Evolutionary conservation across 2,113 vertebrate species (phyloP).

Genomic region (Pithys albifrons): DNA sequence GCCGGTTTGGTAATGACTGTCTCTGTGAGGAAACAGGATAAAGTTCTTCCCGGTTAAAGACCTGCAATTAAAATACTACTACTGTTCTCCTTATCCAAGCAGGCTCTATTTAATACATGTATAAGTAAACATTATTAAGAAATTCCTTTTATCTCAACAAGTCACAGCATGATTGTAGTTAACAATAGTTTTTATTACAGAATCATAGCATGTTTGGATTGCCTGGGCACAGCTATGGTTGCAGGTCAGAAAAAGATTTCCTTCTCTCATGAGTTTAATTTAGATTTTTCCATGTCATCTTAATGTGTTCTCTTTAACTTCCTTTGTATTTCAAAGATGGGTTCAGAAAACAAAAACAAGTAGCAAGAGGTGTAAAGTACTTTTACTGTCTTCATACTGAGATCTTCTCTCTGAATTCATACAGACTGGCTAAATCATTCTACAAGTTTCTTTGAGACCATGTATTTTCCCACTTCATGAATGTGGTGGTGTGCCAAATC

Average conservation of each 20-base stretch:
- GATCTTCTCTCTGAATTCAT: not conserved
- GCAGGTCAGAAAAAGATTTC: not conserved
- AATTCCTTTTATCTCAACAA: constrained; percentile 4
- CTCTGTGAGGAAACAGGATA: not conserved
- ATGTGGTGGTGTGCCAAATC: not conserved
- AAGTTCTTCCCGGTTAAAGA: not conserved
- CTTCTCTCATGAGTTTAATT: not conserved
- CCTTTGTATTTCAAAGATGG: not conserved
- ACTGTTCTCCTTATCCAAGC: not conserved
- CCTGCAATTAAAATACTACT: constrained; percentile 24
- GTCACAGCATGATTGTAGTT: not conserved
- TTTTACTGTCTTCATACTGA: not conserved
- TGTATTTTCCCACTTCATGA: not conserved
- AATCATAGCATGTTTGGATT: not conserved
- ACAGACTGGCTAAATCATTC: not conserved
- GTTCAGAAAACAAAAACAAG: not conserved
- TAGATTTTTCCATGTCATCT: not conserved
- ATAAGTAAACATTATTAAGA: not conserved
- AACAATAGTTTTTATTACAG: not conserved
- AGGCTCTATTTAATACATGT: not conserved
- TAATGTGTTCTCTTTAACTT: not conserved
- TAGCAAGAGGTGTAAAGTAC: not conserved
- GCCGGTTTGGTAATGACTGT: not conserved
- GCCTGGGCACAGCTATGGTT: not conserved
- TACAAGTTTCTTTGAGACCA: not conserved